Percentiles rank a stretch among this genome's conserved stretches.
phyloP scores from a whole-genome alignment of 2,113 vertebrate genomes.

The Acrocephalus arundinaceus region DNA sequence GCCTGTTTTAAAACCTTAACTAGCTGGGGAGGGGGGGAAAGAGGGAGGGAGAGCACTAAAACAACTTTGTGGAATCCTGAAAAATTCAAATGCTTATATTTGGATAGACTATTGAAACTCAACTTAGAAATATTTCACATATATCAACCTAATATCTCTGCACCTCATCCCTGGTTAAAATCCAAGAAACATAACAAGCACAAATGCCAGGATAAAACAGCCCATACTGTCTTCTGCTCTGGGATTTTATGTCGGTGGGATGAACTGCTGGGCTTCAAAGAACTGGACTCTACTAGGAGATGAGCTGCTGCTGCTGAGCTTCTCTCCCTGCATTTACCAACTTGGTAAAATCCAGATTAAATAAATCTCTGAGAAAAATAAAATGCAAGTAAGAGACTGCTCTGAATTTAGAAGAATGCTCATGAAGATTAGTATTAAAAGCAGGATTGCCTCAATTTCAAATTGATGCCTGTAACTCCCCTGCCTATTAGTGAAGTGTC shows the following conservation, averaged over 20 bases:
- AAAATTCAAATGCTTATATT: background rate
- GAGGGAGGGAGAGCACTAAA: accelerated
- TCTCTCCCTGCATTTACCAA: background rate
- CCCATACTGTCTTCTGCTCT: background rate
- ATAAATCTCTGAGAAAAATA: background rate
- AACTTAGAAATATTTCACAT: background rate
- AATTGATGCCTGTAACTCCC: background rate
- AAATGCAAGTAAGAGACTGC: background rate
- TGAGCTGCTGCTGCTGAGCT: background rate
- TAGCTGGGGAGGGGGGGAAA: background rate
- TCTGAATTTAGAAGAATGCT: background rate
- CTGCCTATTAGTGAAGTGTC: background rate
- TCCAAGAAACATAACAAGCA: background rate
- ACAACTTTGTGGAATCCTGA: background rate
- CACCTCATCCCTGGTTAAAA: background rate
- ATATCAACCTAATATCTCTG: background rate
- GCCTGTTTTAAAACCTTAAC: background rate
- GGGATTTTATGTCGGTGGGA: background rate
- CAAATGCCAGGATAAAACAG: background rate
- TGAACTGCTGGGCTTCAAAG: background rate
- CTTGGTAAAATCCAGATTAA: background rate
- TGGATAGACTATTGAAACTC: background rate
- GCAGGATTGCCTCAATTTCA: background rate
- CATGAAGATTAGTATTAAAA: background rate
- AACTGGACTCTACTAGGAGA: background rate